Conservation (phyloP, 2,888 invertebrate species). For the Pyrrhosoma nymphula region DNA sequence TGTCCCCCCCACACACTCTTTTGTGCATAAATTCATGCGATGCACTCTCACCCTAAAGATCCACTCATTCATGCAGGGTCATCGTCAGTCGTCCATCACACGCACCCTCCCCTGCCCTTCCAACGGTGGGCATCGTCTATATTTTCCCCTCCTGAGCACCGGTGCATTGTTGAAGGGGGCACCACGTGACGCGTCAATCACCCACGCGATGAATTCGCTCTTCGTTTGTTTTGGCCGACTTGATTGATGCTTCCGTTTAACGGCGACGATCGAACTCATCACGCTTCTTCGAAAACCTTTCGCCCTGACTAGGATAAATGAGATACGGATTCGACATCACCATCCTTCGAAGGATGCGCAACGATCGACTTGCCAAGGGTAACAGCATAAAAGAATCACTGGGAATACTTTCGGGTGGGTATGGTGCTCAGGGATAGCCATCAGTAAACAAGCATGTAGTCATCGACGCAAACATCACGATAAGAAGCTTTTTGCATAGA, state of each 20-base stretch:
- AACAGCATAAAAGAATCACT: not conserved
- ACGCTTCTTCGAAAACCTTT: not conserved
- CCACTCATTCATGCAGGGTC: constrained; percentile 9
- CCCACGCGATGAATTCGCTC: constrained; percentile 5
- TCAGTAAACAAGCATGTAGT: not conserved
- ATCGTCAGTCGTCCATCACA: constrained; percentile 1
- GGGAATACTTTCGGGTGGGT: not conserved
- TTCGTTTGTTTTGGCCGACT: constrained; percentile 19
- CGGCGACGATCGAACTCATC: constrained; percentile 2
- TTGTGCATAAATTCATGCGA: not conserved
- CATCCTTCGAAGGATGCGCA: not conserved
- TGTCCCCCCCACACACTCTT: not conserved
- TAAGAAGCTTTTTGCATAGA: too few species aligned
- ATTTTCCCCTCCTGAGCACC: not conserved
- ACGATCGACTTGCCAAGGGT: not conserved
- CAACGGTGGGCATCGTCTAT: too few species aligned
- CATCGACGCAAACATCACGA: not conserved
- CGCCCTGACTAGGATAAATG: not conserved
- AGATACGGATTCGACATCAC: not conserved
- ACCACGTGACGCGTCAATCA: constrained; percentile 39
- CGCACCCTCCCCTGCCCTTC: not conserved
- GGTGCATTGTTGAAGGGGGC: not conserved
- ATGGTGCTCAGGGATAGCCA: not conserved
- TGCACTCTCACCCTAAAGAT: not conserved
- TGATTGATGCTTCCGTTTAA: constrained; percentile 32